Conservation (phyloP, 2,113 vertebrate genomes). For the Athene noctua region DNA sequence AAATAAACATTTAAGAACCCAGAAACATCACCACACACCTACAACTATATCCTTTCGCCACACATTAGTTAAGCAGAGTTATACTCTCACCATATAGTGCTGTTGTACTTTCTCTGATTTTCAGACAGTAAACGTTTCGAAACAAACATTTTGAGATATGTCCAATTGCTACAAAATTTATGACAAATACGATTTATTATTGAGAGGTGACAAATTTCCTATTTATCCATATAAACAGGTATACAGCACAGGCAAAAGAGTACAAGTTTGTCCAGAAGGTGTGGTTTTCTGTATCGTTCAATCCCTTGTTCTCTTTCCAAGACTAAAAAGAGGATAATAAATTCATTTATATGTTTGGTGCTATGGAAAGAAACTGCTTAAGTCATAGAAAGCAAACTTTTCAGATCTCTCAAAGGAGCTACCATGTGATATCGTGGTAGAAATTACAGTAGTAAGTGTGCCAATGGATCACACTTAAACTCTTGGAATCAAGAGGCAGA, state of each 20-base stretch:
- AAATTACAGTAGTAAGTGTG: background rate
- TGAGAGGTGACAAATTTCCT: background rate
- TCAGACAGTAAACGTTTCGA: background rate
- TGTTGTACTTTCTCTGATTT: background rate
- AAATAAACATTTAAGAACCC: background rate
- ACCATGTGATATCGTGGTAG: rapidly evolving
- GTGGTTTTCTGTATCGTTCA: background rate
- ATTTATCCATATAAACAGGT: background rate
- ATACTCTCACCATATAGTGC: background rate
- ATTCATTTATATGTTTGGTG: background rate
- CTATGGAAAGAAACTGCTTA: background rate
- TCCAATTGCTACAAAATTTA: background rate
- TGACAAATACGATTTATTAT: background rate
- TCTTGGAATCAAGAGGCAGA: background rate
- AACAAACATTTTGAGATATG: background rate
- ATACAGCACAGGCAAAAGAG: background rate
- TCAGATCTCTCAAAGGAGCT: background rate
- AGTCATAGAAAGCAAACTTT: background rate
- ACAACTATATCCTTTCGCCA: background rate
- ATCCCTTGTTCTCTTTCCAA: background rate
- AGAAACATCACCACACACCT: background rate
- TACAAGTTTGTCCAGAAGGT: background rate
- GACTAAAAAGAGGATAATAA: background rate
- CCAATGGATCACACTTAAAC: background rate
- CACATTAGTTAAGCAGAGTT: background rate